These are phyloP conservation scores for Ochotona curzoniae DNA, from an alignment of 2,113 vertebrate species.

Conservation along the genomic window DNA sequence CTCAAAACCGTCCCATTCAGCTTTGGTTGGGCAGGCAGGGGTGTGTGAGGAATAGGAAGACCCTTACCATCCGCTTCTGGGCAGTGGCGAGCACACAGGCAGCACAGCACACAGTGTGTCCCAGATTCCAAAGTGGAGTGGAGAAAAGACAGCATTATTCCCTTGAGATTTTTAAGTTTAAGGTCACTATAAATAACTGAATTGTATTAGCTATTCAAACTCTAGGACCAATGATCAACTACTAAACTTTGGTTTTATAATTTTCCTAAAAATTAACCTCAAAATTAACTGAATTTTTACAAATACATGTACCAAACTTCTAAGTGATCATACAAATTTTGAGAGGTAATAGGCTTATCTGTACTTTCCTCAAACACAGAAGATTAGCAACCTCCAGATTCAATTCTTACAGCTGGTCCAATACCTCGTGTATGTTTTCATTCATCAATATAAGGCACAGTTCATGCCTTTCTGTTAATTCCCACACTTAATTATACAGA, in stretches of 20 bases:
- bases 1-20: slow-evolving; percentile 38
- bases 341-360: neutral
- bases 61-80: slow-evolving; percentile 79
- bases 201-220: slow-evolving; percentile 54
- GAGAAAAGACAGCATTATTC: slow-evolving; percentile 82
- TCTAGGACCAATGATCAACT: slow-evolving; percentile 19
- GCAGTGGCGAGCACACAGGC: slow-evolving; percentile 79
- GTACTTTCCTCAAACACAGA: neutral
- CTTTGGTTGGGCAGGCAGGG: slow-evolving; percentile 61
- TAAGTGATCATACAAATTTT: neutral
- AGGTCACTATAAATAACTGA: slow-evolving; percentile 54
- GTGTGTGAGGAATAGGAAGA: slow-evolving; percentile 59
- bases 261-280: slow-evolving; percentile 57
- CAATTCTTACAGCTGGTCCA: neutral
- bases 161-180: slow-evolving; percentile 59
- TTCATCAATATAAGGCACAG: neutral
- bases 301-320: neutral
- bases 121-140: slow-evolving; percentile 82
- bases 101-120: slow-evolving; percentile 79
- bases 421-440: neutral
- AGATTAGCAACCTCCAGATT: neutral
- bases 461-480: neutral
- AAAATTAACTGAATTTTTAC: slow-evolving; percentile 47
- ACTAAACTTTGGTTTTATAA: slow-evolving; percentile 26
- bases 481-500: slow-evolving; percentile 19